A percentile compares a stretch with the other conserved stretches of the same genome.
phyloP scores from a whole-genome alignment of 2,888 invertebrate genomes.

The Brachyptera risi region DNA sequence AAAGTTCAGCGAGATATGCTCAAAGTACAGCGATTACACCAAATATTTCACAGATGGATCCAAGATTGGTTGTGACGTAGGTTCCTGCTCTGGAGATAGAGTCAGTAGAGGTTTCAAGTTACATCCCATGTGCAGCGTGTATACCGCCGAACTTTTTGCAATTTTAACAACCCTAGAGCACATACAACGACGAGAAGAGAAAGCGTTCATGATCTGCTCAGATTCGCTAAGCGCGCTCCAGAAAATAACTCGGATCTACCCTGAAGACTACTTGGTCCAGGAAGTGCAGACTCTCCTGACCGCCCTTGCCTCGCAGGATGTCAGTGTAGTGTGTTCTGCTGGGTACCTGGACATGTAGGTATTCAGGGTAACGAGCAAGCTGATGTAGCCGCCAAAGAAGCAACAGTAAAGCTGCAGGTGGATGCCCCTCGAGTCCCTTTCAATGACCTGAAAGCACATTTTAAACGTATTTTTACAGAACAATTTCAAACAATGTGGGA shows the following conservation, averaged over 20 bases:
- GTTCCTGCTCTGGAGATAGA: not conserved
- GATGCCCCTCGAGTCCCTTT: not conserved
- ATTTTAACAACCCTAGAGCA: not conserved
- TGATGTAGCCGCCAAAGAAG: not conserved
- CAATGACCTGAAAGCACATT: too few species aligned
- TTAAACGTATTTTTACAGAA: too few species aligned
- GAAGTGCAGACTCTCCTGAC: too few species aligned
- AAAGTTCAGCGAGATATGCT: not conserved
- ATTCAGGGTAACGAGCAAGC: constrained; percentile 3
- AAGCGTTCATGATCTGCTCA: not conserved
- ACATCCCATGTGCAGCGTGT: not conserved
- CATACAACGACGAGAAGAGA: not conserved
- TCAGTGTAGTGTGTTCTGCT: too few species aligned
- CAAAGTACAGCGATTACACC: not conserved
- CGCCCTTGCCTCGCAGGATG: too few species aligned
- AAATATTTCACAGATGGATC: not conserved
- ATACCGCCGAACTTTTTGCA: not conserved
- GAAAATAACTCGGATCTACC: not conserved
- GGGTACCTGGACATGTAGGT: constrained; percentile 7
- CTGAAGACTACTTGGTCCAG: not conserved
- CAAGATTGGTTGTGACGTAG: not conserved
- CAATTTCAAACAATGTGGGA: too few species aligned
- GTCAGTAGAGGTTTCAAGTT: not conserved
- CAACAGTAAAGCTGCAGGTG: not conserved
- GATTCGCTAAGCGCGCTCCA: not conserved